Percentiles rank a stretch among this genome's conserved stretches.
Evolutionary conservation across 1,140 invertebrate genomes (phyloP).

Genomic region (Liolophura sinensis): DNA sequence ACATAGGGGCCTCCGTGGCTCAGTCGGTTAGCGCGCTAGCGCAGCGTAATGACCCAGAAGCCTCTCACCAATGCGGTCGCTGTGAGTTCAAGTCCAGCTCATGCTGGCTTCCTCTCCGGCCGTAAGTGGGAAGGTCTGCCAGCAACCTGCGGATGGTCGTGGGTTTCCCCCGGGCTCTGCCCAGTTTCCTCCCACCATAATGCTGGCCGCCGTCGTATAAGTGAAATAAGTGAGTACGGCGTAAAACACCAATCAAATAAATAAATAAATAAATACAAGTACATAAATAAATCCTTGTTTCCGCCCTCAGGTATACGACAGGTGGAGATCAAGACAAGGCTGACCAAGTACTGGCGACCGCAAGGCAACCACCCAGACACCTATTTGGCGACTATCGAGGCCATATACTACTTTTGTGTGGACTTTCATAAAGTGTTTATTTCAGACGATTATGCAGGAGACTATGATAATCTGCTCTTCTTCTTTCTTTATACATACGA

Average conservation of each 20-base stretch:
- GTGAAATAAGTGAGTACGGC: no score
- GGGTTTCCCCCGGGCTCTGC: no score
- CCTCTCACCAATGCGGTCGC: no score
- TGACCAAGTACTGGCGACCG: slow-evolving; percentile 95
- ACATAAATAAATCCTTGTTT: background rate
- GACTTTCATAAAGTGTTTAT: slow-evolving; percentile 71
- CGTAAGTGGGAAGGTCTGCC: no score
- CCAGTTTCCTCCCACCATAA: no score
- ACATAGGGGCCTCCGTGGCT: no score
- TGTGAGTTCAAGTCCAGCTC: no score
- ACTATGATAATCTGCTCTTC: slow-evolving; percentile 84
- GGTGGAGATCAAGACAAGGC: slow-evolving; percentile 76
- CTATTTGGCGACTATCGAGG: slow-evolving; percentile 92
- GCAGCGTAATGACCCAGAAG: no score
- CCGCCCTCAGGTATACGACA: slow-evolving; percentile 67
- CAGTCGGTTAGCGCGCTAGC: no score
- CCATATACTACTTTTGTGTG: slow-evolving; percentile 86
- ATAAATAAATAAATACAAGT: background rate
- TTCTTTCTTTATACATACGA: slow-evolving; percentile 95
- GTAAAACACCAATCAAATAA: background rate
- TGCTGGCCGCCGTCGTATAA: no score
- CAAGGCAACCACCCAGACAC: slow-evolving; percentile 88
- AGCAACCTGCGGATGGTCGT: no score
- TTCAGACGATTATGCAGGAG: slow-evolving; percentile 65
- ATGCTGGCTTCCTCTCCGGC: no score